Conservation (phyloP, 2,888 invertebrate genomes). For the Agonopterix heracliana region DNA sequence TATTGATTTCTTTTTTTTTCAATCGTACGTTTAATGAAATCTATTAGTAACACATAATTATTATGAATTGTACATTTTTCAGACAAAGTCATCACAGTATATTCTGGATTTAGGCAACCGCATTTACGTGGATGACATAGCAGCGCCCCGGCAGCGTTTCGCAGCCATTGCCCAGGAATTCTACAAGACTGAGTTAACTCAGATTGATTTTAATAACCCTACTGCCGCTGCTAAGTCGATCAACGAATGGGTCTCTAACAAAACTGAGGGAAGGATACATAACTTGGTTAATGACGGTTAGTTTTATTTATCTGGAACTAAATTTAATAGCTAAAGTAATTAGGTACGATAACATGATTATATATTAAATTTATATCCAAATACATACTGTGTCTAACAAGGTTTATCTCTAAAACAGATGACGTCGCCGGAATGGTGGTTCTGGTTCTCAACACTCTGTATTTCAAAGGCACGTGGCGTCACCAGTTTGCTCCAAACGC, state of each 20-base stretch:
- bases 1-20: background rate
- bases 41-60: no score
- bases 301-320: constrained; percentile 7
- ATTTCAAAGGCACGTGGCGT: constrained; percentile 88
- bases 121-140: constrained; percentile 76
- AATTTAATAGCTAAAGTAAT: background rate
- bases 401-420: constrained; percentile 44
- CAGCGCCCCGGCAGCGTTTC: constrained; percentile 77
- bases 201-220: constrained; percentile 78
- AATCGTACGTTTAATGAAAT: no score
- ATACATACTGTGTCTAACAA: background rate
- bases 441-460: constrained; percentile 84
- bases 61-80: constrained; percentile 10
- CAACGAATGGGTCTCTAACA: constrained; percentile 86
- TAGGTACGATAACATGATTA: background rate
- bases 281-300: constrained; percentile 79
- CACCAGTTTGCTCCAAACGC: constrained; percentile 79
- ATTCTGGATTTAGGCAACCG: constrained; percentile 79
- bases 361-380: no score
- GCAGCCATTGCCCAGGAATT: constrained; percentile 76
- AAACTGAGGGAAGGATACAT: constrained; percentile 84
- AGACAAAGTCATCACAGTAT: constrained; percentile 65
- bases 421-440: constrained; percentile 78
- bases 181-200: constrained; percentile 80
- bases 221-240: constrained; percentile 76